Percentiles rank a stretch among this genome's conserved stretches.
These are phyloP conservation scores for Poecilia latipinna DNA, from an alignment of 2,113 vertebrate genomes.

Conservation along the genomic window DNA sequence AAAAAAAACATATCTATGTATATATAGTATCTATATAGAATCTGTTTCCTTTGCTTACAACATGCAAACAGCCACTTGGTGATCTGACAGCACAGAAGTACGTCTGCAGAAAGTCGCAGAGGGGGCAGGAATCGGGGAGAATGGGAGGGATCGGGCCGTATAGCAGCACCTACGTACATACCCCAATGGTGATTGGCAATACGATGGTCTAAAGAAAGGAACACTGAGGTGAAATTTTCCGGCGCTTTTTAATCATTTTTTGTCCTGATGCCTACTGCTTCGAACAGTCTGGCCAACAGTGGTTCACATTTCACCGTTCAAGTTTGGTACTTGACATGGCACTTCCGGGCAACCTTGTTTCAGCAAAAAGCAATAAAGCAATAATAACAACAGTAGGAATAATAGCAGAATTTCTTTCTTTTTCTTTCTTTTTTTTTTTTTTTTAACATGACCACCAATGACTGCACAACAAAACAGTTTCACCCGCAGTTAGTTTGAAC, in stretches of 20 bases:
- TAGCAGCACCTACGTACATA: slow-evolving; percentile 52
- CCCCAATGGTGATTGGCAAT: slow-evolving; percentile 46
- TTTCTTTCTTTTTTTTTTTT: slow-evolving; percentile 1
- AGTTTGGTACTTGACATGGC: neutral
- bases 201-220: slow-evolving; percentile 47
- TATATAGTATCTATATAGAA: slow-evolving; percentile 82
- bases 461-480: slow-evolving; percentile 12
- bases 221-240: slow-evolving; percentile 49
- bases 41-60: slow-evolving; percentile 83
- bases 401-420: slow-evolving; percentile 3
- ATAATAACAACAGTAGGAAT: neutral
- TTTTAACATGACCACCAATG: neutral
- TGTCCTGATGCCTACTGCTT: slow-evolving; percentile 26
- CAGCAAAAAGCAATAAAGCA: slow-evolving; percentile 6
- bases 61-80: slow-evolving; percentile 86
- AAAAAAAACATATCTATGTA: slow-evolving; percentile 77
- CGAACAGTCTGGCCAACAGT: slow-evolving; percentile 1
- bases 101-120: slow-evolving; percentile 69
- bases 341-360: neutral
- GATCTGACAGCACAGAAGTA: slow-evolving; percentile 83
- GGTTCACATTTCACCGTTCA: slow-evolving; percentile 3
- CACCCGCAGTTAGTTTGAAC: slow-evolving; percentile 1
- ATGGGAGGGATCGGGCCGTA: slow-evolving; percentile 46
- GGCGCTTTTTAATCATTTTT: slow-evolving; percentile 33
- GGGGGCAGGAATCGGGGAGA: slow-evolving; percentile 31